A percentile compares a stretch with the other conserved stretches of the same genome.
Evolutionary conservation across 2,113 vertebrate genomes (phyloP).

Genomic region (Octodon degus): DNA sequence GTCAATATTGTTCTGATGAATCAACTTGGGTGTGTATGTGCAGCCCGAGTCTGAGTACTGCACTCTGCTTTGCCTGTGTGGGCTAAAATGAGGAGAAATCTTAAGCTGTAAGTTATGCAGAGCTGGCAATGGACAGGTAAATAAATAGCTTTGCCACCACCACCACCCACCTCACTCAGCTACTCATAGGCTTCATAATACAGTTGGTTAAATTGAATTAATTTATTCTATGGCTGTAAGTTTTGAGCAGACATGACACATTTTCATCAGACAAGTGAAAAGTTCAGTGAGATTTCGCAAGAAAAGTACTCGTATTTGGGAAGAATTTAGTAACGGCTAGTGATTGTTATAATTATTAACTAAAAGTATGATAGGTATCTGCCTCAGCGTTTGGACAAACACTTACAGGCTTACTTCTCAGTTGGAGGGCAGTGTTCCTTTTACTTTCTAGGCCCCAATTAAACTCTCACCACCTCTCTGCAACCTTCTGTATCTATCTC

Average conservation of each 20-base stretch:
- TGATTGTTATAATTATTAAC: not conserved
- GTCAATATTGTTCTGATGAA: not conserved
- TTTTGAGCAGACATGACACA: not conserved
- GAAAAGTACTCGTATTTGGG: not conserved
- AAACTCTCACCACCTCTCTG: not conserved
- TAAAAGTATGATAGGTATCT: not conserved
- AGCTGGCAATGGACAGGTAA: not conserved
- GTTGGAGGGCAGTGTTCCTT: not conserved
- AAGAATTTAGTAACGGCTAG: not conserved
- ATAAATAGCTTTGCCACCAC: not conserved
- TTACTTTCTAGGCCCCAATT: not conserved
- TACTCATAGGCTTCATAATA: not conserved
- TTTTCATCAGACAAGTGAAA: slow-evolving; percentile 8
- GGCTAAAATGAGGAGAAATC: not conserved
- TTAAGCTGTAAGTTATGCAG: not conserved
- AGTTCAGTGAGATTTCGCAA: slow-evolving; percentile 46
- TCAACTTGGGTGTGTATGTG: not conserved
- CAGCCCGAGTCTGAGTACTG: not conserved
- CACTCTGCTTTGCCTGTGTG: not conserved
- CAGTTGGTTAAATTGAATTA: not conserved
- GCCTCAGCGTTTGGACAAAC: not conserved
- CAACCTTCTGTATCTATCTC: not conserved
- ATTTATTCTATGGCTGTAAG: not conserved
- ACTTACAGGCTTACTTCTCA: not conserved
- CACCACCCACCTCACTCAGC: not conserved